These are phyloP conservation scores for Cyprinodon variegatus DNA, from an alignment of 2,113 vertebrate genomes.

Conservation along the genomic window DNA sequence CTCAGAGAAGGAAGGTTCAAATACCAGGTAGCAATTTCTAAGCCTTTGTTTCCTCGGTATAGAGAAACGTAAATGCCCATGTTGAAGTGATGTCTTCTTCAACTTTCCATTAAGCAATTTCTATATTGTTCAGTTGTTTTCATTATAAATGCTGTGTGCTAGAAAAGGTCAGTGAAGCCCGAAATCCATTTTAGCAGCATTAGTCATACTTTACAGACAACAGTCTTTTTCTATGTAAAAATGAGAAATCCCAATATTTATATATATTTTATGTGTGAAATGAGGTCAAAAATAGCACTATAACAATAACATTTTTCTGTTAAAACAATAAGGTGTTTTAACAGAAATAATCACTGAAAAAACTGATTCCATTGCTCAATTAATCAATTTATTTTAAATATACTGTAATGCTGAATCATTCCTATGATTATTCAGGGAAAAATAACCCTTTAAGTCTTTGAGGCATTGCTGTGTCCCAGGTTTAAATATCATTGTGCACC, in stretches of 20 bases:
- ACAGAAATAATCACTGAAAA: constrained; percentile 41
- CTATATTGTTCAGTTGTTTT: too few species aligned
- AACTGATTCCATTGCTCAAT: constrained; percentile 27
- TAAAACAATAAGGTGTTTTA: constrained; percentile 27
- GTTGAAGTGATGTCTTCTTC: too few species aligned
- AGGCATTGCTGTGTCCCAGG: constrained; percentile 61
- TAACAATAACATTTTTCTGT: too few species aligned
- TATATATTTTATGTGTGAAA: neutral
- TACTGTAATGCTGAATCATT: constrained; percentile 33
- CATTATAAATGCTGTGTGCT: too few species aligned
- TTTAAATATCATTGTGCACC: constrained; percentile 29
- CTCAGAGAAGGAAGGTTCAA: neutral
- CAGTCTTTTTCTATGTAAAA: neutral
- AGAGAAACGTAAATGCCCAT: too few species aligned
- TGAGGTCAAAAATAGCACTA: neutral
- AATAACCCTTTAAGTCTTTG: constrained; percentile 28
- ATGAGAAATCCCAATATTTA: neutral
- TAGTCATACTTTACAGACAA: neutral
- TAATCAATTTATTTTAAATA: constrained; percentile 35
- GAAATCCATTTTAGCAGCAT: neutral
- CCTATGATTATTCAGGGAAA: constrained; percentile 23
- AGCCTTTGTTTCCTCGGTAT: too few species aligned
- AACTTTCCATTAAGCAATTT: too few species aligned
- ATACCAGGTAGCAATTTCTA: neutral
- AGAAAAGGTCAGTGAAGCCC: too few species aligned